Conservation (phyloP, 2,888 invertebrate genomes). For the Tholera decimalis region DNA sequence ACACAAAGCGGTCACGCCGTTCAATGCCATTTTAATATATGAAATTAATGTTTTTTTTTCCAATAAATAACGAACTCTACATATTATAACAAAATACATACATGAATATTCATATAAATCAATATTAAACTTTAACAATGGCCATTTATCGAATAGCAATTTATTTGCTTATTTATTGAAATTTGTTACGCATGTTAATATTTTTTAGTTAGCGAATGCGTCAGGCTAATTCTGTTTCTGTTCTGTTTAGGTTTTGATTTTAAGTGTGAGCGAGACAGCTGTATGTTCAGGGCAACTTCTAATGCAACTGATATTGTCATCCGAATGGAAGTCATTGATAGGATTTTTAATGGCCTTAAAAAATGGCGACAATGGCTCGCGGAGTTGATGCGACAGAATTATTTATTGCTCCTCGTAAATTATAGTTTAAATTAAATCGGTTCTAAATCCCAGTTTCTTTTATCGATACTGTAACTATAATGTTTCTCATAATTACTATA, state of each 20-base stretch:
- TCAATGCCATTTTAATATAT: conserved; percentile 75
- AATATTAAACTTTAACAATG: conserved; percentile 86
- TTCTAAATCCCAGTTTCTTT: conserved; percentile 82
- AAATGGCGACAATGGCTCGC: conserved; percentile 88
- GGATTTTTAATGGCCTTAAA: conserved; percentile 90
- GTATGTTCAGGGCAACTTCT: conserved; percentile 70
- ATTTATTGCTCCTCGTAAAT: conserved; percentile 90
- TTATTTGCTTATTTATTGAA: conserved; percentile 90
- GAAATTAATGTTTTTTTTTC: conserved; percentile 72
- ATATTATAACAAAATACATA: conserved; percentile 80
- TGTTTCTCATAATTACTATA: conserved; percentile 84
- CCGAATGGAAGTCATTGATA: conserved; percentile 86
- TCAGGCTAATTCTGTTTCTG: conserved; percentile 75
- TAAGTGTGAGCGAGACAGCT: conserved; percentile 76
- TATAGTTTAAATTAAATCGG: conserved; percentile 88
- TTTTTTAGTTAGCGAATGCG: conserved; percentile 75
- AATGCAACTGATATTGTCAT: conserved; percentile 84
- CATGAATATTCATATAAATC: conserved; percentile 92
- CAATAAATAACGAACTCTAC: conserved; percentile 75
- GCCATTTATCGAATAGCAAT: conserved; percentile 88
- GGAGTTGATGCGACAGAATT: conserved; percentile 81
- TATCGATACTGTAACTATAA: conserved; percentile 81
- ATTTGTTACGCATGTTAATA: conserved; percentile 88
- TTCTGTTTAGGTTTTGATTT: conserved; percentile 66
- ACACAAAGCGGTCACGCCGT: conserved; percentile 71